A percentile compares a stretch with the other conserved stretches of the same genome.
Evolutionary conservation across 2,888 invertebrate species (phyloP).

Genomic region (Abrostola triplasia): DNA sequence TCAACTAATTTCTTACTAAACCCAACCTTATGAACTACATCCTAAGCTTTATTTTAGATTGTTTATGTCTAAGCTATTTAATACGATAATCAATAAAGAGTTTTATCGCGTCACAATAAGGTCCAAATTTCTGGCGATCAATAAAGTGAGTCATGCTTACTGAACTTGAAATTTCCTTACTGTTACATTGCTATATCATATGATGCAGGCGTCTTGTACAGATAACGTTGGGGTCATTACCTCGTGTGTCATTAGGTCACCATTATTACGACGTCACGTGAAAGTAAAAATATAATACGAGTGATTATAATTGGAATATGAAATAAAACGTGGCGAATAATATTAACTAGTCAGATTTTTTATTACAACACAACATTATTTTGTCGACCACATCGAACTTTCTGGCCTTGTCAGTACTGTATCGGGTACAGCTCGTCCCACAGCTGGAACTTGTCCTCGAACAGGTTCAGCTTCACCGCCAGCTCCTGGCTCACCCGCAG

Average conservation of each 20-base stretch:
- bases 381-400: too few relatives aligned
- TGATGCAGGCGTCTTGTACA: constrained; percentile 19
- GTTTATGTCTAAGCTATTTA: not conserved
- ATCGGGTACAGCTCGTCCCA: constrained; percentile 77
- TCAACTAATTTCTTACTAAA: constrained; percentile 7
- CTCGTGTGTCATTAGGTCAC: too few relatives aligned
- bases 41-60: constrained; percentile 4
- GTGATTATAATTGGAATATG: too few relatives aligned
- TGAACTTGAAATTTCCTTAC: constrained; percentile 33
- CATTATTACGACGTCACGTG: too few relatives aligned
- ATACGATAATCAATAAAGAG: constrained; percentile 1
- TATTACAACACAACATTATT: too few relatives aligned
- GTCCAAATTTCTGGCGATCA: constrained; percentile 6
- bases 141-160: constrained; percentile 20
- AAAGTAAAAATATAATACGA: too few relatives aligned
- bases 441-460: constrained; percentile 64
- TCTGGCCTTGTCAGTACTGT: constrained; percentile 50
- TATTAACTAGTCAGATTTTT: too few relatives aligned
- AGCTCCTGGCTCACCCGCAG: constrained; percentile 61
- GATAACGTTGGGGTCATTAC: not conserved
- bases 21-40: accelerated
- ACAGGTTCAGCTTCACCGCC: constrained; percentile 61
- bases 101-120: accelerated
- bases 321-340: too few relatives aligned
- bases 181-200: constrained; percentile 23